Percentiles rank a stretch among this genome's conserved stretches.
These are phyloP conservation scores for Ctenopoma multispine DNA, from an alignment of 2,797 vertebrate species.

Conservation along the genomic window DNA sequence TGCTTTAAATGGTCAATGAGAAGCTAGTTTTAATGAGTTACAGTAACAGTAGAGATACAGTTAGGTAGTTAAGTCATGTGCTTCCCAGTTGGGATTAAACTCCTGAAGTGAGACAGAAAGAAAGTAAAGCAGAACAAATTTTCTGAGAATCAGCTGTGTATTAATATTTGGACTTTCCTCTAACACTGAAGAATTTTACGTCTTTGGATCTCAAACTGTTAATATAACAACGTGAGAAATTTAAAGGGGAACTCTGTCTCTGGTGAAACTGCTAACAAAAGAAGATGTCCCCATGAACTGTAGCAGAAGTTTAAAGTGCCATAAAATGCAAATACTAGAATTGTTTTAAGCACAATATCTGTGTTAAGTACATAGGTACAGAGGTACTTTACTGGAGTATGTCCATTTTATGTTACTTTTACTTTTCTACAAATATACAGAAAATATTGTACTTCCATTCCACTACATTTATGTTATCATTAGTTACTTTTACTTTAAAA, in stretches of 20 bases:
- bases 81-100: background rate
- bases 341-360: background rate
- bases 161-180: background rate
- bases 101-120: background rate
- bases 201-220: no score
- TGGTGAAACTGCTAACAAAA: background rate
- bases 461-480: no score
- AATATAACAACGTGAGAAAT: background rate
- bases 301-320: background rate
- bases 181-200: no score
- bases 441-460: no score
- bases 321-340: background rate
- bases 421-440: no score
- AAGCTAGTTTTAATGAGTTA: background rate
- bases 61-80: background rate
- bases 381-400: no score
- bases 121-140: background rate
- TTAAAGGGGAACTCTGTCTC: background rate
- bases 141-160: background rate
- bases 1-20: background rate
- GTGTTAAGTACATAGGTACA: background rate
- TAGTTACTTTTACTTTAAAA: no score
- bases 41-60: background rate
- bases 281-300: background rate
- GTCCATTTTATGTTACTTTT: no score